Conservation (phyloP, 2,113 vertebrate species). For the Prochilodus magdalenae region DNA sequence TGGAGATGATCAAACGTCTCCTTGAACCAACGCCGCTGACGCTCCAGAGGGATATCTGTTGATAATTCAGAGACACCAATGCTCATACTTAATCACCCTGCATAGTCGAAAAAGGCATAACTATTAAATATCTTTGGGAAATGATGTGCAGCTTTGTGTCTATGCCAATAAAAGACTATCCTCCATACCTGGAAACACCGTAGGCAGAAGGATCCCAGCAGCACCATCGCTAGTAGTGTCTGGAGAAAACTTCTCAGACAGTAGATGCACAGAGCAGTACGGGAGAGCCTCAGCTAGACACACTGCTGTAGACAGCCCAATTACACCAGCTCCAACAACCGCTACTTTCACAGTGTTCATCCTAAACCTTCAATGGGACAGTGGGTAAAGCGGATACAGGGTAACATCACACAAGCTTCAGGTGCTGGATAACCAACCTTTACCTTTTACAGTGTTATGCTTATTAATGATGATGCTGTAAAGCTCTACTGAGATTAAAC, state of each 20-base stretch:
- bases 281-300: constrained; percentile 78
- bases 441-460: background rate
- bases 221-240: constrained; percentile 90
- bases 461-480: background rate
- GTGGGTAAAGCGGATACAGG: background rate
- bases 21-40: constrained; percentile 86
- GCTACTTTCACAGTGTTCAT: constrained; percentile 70
- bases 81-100: background rate
- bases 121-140: background rate
- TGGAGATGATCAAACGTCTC: constrained; percentile 86
- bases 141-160: background rate
- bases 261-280: constrained; percentile 76
- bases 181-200: constrained; percentile 79
- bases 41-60: constrained; percentile 79
- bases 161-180: background rate
- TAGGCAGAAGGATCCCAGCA: constrained; percentile 86
- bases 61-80: background rate
- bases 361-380: background rate
- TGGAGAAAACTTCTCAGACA: constrained; percentile 87
- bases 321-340: constrained; percentile 87
- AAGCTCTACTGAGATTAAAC: background rate
- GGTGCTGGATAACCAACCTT: background rate
- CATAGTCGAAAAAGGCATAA: background rate
- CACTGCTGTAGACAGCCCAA: constrained; percentile 88
- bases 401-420: background rate